A percentile compares a stretch with the other conserved stretches of the same genome.
phyloP scores from a whole-genome alignment of 2,113 vertebrate species.

The Fulmarus glacialis region DNA sequence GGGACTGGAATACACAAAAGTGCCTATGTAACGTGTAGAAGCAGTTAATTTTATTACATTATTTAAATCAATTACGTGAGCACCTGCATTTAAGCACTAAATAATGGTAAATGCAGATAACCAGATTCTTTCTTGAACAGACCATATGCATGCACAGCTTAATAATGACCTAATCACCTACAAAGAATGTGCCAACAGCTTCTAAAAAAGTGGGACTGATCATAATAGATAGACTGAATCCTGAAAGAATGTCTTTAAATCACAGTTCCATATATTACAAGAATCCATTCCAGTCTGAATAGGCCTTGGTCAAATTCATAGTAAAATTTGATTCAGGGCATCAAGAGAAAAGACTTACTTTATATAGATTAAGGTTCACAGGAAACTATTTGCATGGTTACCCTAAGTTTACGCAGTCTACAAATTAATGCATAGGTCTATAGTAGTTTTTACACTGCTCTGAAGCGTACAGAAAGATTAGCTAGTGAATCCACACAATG shows the following conservation, averaged over 20 bases:
- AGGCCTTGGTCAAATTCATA: neutral
- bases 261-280: neutral
- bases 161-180: neutral
- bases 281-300: neutral
- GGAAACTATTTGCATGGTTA: neutral
- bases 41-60: neutral
- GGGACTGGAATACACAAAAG: neutral
- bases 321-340: neutral
- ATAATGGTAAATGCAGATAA: neutral
- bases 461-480: neutral
- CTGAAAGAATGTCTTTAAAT: neutral
- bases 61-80: neutral
- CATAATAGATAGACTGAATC: neutral
- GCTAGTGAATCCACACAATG: neutral
- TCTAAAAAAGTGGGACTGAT: neutral
- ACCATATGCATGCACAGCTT: neutral
- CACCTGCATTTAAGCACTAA: neutral
- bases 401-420: neutral
- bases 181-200: neutral
- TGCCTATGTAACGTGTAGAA: neutral
- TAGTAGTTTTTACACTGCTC: neutral
- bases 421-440: neutral
- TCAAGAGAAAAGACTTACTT: neutral
- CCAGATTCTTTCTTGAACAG: neutral
- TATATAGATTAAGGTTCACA: neutral